Conservation (phyloP, 1,140 invertebrate species). For the Bombus vancouverensis region DNA sequence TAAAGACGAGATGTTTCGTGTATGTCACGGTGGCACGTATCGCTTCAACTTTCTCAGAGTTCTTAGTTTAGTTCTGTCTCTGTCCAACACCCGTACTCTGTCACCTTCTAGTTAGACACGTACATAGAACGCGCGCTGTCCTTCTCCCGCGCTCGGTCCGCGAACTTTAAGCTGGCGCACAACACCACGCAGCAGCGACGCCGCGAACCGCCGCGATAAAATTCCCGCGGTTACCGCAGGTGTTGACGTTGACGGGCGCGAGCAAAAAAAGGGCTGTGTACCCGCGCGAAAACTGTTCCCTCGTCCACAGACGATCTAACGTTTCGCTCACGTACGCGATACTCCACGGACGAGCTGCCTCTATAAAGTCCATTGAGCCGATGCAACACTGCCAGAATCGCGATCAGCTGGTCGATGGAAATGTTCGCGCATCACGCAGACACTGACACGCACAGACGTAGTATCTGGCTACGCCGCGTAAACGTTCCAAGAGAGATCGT, state of each 20-base stretch:
- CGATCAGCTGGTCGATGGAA: slow-evolving; percentile 62
- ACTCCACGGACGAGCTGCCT: background rate
- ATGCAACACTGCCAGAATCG: slow-evolving; percentile 47
- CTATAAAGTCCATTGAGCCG: slow-evolving; percentile 54
- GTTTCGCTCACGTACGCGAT: slow-evolving; percentile 40
- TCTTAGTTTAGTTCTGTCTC: slow-evolving; percentile 34
- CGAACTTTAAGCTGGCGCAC: slow-evolving; percentile 63
- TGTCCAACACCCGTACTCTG: background rate
- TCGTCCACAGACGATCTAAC: background rate
- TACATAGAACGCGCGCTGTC: slow-evolving; percentile 36
- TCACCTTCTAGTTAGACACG: background rate
- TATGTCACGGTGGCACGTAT: slow-evolving; percentile 37
- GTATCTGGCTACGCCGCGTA: background rate
- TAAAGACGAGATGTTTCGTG: background rate
- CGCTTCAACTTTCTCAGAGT: slow-evolving; percentile 55
- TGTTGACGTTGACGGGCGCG: slow-evolving; percentile 38
- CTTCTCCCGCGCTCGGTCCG: slow-evolving; percentile 39
- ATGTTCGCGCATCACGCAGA: slow-evolving; percentile 21
- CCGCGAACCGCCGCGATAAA: slow-evolving; percentile 60
- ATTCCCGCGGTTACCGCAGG: slow-evolving; percentile 57
- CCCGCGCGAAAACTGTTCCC: slow-evolving; percentile 30
- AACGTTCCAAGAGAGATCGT: background rate
- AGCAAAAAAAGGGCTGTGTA: background rate
- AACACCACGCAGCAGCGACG: slow-evolving; percentile 52
- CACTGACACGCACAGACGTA: background rate